These are phyloP conservation scores for Poecilia gillii DNA, from an alignment of 2,797 vertebrate species.

Conservation along the genomic window DNA sequence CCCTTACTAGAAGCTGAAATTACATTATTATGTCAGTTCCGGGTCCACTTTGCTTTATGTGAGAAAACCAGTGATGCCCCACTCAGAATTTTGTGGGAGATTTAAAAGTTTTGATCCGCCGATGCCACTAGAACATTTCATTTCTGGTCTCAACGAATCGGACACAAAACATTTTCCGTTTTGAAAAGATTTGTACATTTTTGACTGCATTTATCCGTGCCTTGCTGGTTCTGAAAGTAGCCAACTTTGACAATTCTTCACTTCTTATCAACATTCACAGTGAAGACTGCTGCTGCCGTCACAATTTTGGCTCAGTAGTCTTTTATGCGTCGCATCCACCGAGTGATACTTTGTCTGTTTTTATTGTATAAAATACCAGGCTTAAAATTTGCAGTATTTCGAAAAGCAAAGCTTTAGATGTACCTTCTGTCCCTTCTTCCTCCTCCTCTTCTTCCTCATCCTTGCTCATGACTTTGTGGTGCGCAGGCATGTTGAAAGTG, in stretches of 20 bases:
- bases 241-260: too few relatives aligned
- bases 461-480: constrained; percentile 95
- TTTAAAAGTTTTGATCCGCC: background rate
- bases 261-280: background rate
- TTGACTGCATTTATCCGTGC: too few relatives aligned
- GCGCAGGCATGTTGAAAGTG: constrained; percentile 92
- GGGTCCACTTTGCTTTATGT: background rate
- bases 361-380: background rate
- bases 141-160: background rate
- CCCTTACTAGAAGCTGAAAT: background rate
- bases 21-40: background rate
- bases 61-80: background rate
- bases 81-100: background rate
- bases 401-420: constrained; percentile 3
- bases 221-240: too few relatives aligned
- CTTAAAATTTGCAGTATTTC: background rate
- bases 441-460: constrained; percentile 88
- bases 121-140: background rate
- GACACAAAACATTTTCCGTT: background rate
- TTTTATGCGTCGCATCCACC: too few relatives aligned
- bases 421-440: constrained; percentile 88
- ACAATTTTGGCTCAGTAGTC: too few relatives aligned
- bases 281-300: background rate
- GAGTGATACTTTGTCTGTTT: background rate
- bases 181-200: too few relatives aligned